Base-by-base conservation (phyloP, 2,888 invertebrate species). In the Octonoba sinensis region DNA sequence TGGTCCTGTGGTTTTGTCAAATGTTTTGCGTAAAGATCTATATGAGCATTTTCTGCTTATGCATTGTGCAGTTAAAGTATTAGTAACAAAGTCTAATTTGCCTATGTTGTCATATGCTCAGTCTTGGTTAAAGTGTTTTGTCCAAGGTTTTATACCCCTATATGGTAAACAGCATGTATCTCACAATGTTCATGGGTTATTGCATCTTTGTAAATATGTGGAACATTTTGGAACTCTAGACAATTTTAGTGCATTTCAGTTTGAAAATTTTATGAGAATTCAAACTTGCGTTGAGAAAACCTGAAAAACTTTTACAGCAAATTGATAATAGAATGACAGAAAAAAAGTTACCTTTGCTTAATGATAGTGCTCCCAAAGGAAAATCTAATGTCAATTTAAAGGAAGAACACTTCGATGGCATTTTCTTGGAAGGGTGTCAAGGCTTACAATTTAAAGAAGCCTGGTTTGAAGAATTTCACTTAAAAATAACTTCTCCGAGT, bases 131-230 rank as follows among this genome's bases (percentile, higher is more conserved):
- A n/a, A n/a, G n/a, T n/a, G n/a, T n/a, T n/a, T n/a, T n/a, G n/a
- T n/a, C n/a, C n/a, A n/a, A 86, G 15, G 16, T 64, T 83, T 85
- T 78, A 71, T 65, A 22, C 24, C 24, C 6, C 18, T 86, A 20
- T 87, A 86, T 75, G 85, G 85, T 11, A 70, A 72, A n/a, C 72
- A 85, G 27, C 65, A 82, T 51, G 18, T 86, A 16, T 79, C 85
- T 0, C 86, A 87, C 65, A 86, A 87, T 82, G 70, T 86, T 20
- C 87, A 87, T 74, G 77, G 78, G 27, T 70, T 87, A 0, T 59
- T 85, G 46, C 87, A 87, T 84, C 70, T 87, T 6, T 36, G 82
- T 27, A 72, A 64, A 47, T 86, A 87, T 82, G 85, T 85, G 0
- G 71, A 77, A 51, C 56, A 18, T 0, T 84, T 84, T 77, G 86